A percentile compares a stretch with the other conserved stretches of the same genome.
Conservation (phyloP, 2,113 vertebrate genomes). For the Gymnobelideus leadbeateri region DNA sequence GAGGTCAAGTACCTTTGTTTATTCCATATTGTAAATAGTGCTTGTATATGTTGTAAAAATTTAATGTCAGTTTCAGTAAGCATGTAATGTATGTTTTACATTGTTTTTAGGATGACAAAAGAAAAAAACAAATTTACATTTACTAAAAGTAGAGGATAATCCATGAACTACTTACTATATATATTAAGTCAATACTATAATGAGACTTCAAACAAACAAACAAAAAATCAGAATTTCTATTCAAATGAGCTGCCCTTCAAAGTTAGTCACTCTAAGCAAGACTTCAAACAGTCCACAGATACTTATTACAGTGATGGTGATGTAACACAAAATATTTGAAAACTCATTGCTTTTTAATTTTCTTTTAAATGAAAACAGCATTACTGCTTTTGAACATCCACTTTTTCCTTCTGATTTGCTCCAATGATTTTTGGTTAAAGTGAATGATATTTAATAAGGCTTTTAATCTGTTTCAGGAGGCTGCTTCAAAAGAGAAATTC, state of each 20-base stretch:
- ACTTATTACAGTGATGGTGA: not conserved
- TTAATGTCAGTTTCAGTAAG: slow-evolving; percentile 7
- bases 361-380: not conserved
- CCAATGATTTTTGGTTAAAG: not conserved
- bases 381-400: fast-evolving
- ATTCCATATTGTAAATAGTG: slow-evolving; percentile 21
- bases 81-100: slow-evolving; percentile 31
- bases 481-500: not conserved
- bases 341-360: not conserved
- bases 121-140: slow-evolving; percentile 13
- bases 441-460: not conserved
- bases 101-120: slow-evolving; percentile 52
- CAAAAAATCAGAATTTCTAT: fast-evolving
- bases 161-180: not conserved
- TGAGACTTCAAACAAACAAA: too few species aligned
- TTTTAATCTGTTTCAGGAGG: not conserved
- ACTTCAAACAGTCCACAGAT: fast-evolving
- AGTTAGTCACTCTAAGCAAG: not conserved
- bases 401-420: fast-evolving
- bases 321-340: not conserved
- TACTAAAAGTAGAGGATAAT: not conserved
- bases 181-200: not conserved
- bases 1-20: not conserved
- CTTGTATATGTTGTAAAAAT: slow-evolving; percentile 23
- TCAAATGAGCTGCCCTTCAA: fast-evolving